Percentiles rank a stretch among this genome's conserved stretches.
phyloP scores from a whole-genome alignment of 2,888 invertebrate genomes.

The Drosophila meridiana region DNA sequence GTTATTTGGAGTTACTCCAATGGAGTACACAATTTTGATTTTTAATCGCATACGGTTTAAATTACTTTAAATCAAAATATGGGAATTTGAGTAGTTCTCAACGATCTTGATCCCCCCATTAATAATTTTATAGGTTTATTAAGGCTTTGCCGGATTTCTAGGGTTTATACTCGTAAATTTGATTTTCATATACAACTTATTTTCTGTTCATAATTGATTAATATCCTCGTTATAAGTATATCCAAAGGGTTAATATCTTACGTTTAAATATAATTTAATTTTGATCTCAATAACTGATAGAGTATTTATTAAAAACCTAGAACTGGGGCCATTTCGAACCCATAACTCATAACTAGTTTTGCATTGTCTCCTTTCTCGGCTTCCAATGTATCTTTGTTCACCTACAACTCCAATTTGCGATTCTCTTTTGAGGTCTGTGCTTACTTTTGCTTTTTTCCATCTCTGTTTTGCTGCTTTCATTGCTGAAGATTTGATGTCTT shows the following conservation, averaged over 20 bases:
- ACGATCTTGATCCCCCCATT: too few species aligned
- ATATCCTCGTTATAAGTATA: background rate
- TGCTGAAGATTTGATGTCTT: background rate
- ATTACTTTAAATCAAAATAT: too few species aligned
- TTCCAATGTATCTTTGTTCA: constrained; percentile 7
- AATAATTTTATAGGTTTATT: too few species aligned
- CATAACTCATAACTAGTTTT: background rate
- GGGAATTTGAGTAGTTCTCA: too few species aligned
- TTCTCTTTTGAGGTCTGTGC: constrained; percentile 6
- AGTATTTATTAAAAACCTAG: background rate
- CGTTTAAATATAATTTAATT: background rate
- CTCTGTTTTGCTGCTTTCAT: constrained; percentile 35
- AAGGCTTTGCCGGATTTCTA: too few species aligned
- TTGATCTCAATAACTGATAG: background rate
- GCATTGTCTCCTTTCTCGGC: background rate
- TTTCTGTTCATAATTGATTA: too few species aligned
- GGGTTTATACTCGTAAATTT: too few species aligned
- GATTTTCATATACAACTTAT: too few species aligned
- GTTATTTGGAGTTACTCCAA: too few species aligned
- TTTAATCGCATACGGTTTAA: too few species aligned
- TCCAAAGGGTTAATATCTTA: background rate
- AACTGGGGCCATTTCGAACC: background rate
- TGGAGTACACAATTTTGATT: too few species aligned
- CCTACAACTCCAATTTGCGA: constrained; percentile 31
- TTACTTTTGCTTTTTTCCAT: constrained; percentile 30